Base-by-base conservation (phyloP, 2,797 vertebrate genomes). In the Brotogeris chrysoptera region DNA sequence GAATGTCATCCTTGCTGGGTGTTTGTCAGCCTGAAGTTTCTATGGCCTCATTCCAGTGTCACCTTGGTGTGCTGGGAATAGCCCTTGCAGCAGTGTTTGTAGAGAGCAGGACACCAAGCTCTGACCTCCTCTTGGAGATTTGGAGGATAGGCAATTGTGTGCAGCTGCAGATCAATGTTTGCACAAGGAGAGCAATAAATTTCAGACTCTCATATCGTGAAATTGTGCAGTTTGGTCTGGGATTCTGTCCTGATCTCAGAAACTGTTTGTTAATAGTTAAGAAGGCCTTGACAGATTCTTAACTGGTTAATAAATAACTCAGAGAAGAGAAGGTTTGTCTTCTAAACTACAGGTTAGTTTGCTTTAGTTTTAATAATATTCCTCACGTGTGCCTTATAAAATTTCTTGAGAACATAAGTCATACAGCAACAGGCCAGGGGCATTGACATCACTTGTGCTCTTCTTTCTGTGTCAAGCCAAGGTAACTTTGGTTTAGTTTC, bases 181-280 rank as follows among this genome's bases (percentile, higher is more conserved):
- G 94, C 79, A 86, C 90, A 92, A 85, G 81, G 72, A 55, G 4
- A 88, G 73, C 86, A 92, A 95, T 93, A 83, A 86, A 95, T 89
- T 83, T 82, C 84, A 79, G 60, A 68, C 61, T 90, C 47, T 59
- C 18, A 7, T 27, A 47, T 63, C 85, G 71, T 76, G 93, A 69
- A 90, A 91, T 80, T 4, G 3, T 63, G 69, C 70, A 79, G 81
- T 79, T 85, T 68, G 36, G 38, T 82, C 89, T 91, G 65, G 46
- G 46, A 61, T 95, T 95, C 16, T 89, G 74, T 82, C 81, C 72
- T 90, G 93, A 11, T 87, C 86, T 88, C 89, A 92, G 72, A 68
- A 96, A 93, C 39, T 93, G 36, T 60, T 96, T 95, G 77, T 85
- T 96, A 95, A 93, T 91, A 84, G 86, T 88, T 92, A 64, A 90